These are phyloP conservation scores for Anadara kagoshimensis DNA, from an alignment of 1,140 invertebrate genomes.

Conservation along the genomic window DNA sequence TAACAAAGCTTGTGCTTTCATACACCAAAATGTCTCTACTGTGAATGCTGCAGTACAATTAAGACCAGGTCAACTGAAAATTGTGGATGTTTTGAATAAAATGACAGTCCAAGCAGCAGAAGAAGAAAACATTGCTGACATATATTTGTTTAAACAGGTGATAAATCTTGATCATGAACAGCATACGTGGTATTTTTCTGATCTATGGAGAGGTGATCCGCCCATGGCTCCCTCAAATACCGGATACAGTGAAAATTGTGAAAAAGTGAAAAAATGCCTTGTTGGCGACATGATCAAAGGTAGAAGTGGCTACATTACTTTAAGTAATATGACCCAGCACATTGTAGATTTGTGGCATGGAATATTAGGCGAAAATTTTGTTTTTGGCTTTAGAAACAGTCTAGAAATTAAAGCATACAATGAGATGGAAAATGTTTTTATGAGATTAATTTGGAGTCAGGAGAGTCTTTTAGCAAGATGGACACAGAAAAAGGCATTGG, in stretches of 20 bases:
- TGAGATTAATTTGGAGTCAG: no score
- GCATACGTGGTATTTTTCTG: conserved; percentile 13
- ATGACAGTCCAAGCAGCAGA: not conserved
- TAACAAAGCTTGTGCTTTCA: conserved; percentile 29
- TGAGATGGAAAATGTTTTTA: no score
- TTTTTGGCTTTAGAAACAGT: no score
- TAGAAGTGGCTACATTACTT: no score
- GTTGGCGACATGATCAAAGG: no score
- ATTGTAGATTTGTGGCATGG: no score
- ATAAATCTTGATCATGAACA: conserved; percentile 22
- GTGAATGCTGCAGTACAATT: not conserved
- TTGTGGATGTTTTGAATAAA: no score
- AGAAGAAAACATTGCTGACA: conserved; percentile 1
- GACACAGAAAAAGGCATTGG: no score
- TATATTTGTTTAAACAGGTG: not conserved
- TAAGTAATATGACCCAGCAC: no score
- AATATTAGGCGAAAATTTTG: no score
- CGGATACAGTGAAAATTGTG: conserved; percentile 10
- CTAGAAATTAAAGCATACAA: no score
- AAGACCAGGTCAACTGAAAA: not conserved
- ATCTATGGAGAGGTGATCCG: conserved; percentile 7
- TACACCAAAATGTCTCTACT: conserved; percentile 33
- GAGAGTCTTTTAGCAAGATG: no score
- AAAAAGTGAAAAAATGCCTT: not conserved
- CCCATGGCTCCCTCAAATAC: conserved; percentile 8